Conservation (phyloP, 2,797 vertebrate species). For the Sebastes itinus region DNA sequence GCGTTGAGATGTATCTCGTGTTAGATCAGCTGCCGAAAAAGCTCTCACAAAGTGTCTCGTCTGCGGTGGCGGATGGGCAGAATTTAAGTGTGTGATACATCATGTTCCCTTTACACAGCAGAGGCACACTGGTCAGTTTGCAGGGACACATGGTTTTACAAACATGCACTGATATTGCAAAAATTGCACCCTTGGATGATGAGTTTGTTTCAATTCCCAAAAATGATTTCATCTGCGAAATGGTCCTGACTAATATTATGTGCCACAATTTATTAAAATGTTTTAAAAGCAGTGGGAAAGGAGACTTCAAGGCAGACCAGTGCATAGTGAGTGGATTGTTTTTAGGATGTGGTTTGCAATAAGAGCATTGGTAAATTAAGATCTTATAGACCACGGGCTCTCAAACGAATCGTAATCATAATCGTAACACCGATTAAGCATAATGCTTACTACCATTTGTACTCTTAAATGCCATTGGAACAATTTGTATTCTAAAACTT, state of each 20-base stretch:
- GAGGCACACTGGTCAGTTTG: not conserved
- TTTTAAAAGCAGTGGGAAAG: not conserved
- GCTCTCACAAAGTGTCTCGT: not conserved
- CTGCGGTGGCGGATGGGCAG: slow-evolving; percentile 3
- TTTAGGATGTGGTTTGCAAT: not conserved
- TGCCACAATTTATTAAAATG: not conserved
- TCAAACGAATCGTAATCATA: no score
- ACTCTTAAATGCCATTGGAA: no score
- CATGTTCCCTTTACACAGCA: not conserved
- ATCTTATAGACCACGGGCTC: not conserved
- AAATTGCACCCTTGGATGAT: not conserved
- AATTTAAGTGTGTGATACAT: slow-evolving; percentile 7
- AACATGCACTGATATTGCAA: not conserved
- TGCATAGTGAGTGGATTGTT: not conserved
- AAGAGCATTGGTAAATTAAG: not conserved
- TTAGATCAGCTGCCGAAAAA: slow-evolving; percentile 21
- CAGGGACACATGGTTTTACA: not conserved
- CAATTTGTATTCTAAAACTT: no score
- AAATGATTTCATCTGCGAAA: not conserved
- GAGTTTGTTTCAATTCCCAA: not conserved
- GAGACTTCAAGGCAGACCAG: not conserved
- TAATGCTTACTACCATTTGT: no score
- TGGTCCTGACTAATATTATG: not conserved
- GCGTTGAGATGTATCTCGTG: not conserved
- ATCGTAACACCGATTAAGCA: no score